Percentiles rank a stretch among this genome's conserved stretches.
Evolutionary conservation across 2,113 vertebrate genomes (phyloP).

Genomic region (Sebastes schlegelii): DNA sequence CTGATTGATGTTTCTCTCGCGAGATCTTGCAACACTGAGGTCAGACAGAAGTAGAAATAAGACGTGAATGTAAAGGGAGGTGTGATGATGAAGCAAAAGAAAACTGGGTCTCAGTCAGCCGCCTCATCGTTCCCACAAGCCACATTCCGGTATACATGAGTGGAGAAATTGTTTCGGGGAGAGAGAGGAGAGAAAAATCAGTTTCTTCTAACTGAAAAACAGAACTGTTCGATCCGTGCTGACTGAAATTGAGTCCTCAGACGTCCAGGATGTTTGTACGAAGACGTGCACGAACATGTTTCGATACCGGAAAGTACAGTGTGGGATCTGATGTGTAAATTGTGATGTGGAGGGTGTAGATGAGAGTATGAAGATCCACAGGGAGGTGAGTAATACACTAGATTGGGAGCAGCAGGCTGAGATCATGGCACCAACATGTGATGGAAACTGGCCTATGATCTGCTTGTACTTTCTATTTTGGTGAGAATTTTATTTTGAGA

Average conservation of each 20-base stretch:
- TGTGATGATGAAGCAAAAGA: slow-evolving; percentile 33
- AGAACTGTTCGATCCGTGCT: slow-evolving; percentile 10
- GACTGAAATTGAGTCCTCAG: slow-evolving; percentile 17
- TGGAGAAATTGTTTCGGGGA: slow-evolving; percentile 30
- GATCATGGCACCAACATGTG: slow-evolving; percentile 14
- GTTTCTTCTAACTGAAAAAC: slow-evolving; percentile 14
- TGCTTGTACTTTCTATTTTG: slow-evolving; percentile 13
- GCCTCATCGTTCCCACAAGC: slow-evolving; percentile 54
- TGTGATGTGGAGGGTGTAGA: neutral
- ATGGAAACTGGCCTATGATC: slow-evolving; percentile 20
- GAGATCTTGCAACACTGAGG: neutral
- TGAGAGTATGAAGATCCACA: slow-evolving; percentile 20
- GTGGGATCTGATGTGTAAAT: slow-evolving; percentile 34
- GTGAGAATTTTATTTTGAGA: slow-evolving; percentile 11
- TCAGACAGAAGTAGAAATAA: slow-evolving; percentile 29
- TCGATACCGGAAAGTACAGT: neutral
- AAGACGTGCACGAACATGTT: slow-evolving; percentile 8
- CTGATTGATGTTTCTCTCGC: no score
- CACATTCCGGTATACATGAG: slow-evolving; percentile 30
- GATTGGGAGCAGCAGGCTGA: slow-evolving; percentile 18
- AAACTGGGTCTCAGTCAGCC: slow-evolving; percentile 56
- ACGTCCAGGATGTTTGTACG: neutral
- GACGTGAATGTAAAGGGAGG: slow-evolving; percentile 18
- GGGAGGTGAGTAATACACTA: slow-evolving; percentile 19
- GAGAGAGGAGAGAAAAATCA: slow-evolving; percentile 22